Percentiles rank a stretch among this genome's conserved stretches.
phyloP scores from a whole-genome alignment of 2,797 vertebrate genomes.

The Ptychobarbus kaznakovi region DNA sequence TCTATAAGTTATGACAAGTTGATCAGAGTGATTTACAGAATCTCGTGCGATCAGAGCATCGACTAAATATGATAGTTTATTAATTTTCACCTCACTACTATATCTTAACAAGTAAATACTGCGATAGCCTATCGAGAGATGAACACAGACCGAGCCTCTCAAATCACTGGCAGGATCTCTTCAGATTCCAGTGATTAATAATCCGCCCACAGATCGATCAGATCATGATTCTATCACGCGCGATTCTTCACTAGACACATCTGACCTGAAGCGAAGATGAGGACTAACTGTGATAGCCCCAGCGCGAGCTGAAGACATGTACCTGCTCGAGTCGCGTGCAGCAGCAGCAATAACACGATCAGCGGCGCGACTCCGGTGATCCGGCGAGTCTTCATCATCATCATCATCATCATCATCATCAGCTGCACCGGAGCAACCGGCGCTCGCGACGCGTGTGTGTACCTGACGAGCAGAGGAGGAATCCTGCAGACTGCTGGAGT shows the following conservation, averaged over 20 bases:
- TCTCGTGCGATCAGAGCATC: no score
- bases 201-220: neutral
- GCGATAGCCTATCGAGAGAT: neutral
- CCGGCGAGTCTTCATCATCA: neutral
- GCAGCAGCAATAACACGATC: neutral
- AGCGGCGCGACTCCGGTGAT: neutral
- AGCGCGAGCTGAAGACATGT: neutral
- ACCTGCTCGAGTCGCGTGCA: constrained; percentile 39
- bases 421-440: neutral
- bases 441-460: neutral
- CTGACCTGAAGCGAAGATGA: neutral
- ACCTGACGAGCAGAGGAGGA: neutral
- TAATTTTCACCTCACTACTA: neutral
- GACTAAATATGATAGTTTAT: neutral
- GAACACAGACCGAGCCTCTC: neutral
- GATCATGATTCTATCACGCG: neutral
- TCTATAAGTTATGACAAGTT: no score
- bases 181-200: neutral
- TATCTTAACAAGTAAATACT: neutral
- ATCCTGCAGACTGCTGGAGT: constrained; percentile 4
- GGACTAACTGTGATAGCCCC: no score
- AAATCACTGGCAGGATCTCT: neutral
- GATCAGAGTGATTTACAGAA: no score
- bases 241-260: neutral
- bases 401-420: neutral